Conservation (phyloP, 1,140 invertebrate genomes). For the Octopus bimaculoides region DNA sequence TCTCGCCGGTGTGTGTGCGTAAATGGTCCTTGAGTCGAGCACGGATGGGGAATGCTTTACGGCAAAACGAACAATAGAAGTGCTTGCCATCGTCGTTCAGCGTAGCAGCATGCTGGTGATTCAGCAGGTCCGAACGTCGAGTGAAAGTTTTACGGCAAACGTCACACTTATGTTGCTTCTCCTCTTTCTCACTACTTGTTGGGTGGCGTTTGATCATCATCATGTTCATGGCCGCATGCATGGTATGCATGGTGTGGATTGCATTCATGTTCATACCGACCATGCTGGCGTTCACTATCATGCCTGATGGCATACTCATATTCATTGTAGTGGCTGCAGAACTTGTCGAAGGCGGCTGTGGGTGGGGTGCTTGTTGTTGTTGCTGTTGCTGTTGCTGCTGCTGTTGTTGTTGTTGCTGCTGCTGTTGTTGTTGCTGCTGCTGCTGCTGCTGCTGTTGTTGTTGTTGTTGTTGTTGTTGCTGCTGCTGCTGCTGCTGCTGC, state of each 20-base stretch:
- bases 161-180: background rate
- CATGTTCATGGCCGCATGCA: slow-evolving; percentile 1
- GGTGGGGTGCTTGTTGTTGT: background rate
- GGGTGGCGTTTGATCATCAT: background rate
- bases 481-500: background rate
- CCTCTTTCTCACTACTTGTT: background rate
- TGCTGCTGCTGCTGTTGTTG: background rate
- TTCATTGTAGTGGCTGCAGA: background rate
- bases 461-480: background rate
- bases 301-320: background rate
- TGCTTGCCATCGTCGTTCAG: background rate
- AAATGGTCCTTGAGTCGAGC: background rate
- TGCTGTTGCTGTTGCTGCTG: background rate
- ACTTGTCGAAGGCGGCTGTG: background rate
- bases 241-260: background rate
- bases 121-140: background rate
- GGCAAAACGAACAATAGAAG: background rate
- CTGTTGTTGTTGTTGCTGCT: background rate
- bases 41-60: background rate
- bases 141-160: background rate
- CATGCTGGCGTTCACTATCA: background rate
- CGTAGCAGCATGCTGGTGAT: background rate
- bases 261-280: background rate
- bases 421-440: background rate
- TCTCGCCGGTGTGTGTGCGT: slow-evolving; percentile 52